Percentiles rank a stretch among this genome's conserved stretches.
Conservation (phyloP, 2,888 invertebrate species). For the Atrina japonica region DNA sequence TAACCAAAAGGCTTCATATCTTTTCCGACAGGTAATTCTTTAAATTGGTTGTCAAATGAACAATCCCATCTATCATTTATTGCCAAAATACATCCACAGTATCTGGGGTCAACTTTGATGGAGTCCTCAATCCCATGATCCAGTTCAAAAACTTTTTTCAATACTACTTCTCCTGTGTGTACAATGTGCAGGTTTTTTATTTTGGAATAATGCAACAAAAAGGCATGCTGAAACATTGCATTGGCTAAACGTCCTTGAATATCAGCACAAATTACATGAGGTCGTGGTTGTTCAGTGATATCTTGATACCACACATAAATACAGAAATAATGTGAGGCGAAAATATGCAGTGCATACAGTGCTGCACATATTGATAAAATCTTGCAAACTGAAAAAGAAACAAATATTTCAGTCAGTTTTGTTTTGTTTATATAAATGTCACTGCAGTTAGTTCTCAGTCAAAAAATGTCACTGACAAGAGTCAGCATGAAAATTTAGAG, state of each 20-base stretch:
- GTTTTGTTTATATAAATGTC: too few relatives aligned
- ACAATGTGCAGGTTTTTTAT: neutral
- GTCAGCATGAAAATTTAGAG: too few relatives aligned
- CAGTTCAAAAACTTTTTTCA: conserved; percentile 15
- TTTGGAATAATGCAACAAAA: conserved; percentile 9
- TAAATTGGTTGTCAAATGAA: conserved; percentile 14
- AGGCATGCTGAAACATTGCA: conserved; percentile 30
- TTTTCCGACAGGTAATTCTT: neutral
- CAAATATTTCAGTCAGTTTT: too few relatives aligned
- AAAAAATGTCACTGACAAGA: too few relatives aligned
- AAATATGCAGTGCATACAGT: too few relatives aligned
- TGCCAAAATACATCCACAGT: neutral
- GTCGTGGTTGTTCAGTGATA: neutral
- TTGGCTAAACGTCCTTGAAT: conserved; percentile 13
- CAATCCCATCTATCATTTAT: conserved; percentile 21
- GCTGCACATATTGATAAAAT: too few relatives aligned
- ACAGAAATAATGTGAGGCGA: too few relatives aligned
- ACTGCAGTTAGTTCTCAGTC: too few relatives aligned
- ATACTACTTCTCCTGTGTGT: conserved; percentile 1
- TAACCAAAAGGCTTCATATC: conserved; percentile 12
- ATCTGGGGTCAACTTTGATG: neutral
- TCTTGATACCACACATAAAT: neutral
- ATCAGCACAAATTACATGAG: conserved; percentile 7
- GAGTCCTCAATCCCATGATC: neutral
- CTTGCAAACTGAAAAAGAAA: too few relatives aligned